Conservation (phyloP, 1,140 invertebrate species). For the Spodoptera litura region DNA sequence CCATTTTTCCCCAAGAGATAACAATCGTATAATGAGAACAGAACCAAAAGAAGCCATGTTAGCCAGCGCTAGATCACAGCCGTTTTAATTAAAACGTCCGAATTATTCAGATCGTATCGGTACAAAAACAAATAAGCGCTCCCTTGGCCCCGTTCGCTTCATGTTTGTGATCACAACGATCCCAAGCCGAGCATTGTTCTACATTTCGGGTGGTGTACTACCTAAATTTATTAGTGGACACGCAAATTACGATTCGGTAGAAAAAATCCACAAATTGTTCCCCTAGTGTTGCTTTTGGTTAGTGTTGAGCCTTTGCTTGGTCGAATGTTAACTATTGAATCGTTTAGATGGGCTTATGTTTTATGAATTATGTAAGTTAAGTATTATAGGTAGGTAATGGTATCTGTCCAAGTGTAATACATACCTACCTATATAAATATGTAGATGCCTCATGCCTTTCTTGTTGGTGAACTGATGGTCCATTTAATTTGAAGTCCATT, state of each 20-base stretch:
- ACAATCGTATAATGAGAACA: neutral
- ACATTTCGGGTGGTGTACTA: neutral
- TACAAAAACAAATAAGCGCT: conserved; percentile 15
- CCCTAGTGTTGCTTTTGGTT: too few relatives aligned
- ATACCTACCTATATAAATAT: too few relatives aligned
- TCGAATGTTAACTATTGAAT: too few relatives aligned
- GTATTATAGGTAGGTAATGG: too few relatives aligned
- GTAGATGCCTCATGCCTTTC: too few relatives aligned
- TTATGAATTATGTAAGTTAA: too few relatives aligned
- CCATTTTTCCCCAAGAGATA: neutral
- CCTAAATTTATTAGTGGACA: conserved; percentile 18
- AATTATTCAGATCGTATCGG: conserved; percentile 17
- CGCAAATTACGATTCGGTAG: conserved; percentile 10
- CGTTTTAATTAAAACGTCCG: conserved; percentile 19
- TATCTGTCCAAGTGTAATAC: too few relatives aligned
- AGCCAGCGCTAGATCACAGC: conserved; percentile 3
- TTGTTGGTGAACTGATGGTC: too few relatives aligned
- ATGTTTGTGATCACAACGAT: neutral
- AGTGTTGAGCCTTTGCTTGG: too few relatives aligned
- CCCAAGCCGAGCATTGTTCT: neutral
- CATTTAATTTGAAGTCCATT: too few relatives aligned
- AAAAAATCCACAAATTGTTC: neutral
- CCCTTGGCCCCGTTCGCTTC: conserved; percentile 15
- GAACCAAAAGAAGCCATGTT: neutral
- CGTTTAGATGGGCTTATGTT: too few relatives aligned